Evolutionary conservation across 2,797 vertebrate species (phyloP), one percentile per base, ranked within the genome.

Genomic region (Taeniopygia guttata): DNA sequence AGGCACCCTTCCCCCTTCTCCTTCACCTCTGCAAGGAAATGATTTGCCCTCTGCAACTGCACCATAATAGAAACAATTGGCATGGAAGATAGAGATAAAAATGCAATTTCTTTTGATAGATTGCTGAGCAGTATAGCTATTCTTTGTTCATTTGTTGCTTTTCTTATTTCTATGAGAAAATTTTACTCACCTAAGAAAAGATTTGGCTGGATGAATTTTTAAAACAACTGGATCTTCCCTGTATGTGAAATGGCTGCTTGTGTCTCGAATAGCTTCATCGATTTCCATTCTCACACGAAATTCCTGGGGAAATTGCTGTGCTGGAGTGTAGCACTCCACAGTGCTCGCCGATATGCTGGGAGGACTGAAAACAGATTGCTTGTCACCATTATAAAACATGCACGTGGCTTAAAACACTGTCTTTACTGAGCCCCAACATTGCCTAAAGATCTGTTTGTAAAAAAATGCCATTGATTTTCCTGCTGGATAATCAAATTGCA

Each of bases 171-270:
- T 38, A 2, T 22, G 32, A 46, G 29, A 87, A 96, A 84, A 23
- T 91, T 91, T 52, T 81, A 97, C 98, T 97, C 92, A 98, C 99
- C 99, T 99, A 95, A 99, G 98, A 59, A 99, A 99, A 95, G 99
- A 99, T 96, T 99, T 99, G 9, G 98, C 98, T 2, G 99, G 99
- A 93, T 99, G 97, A 96, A 99, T 98, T 96, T 98, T 98, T 95
- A 97, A 97, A 97, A 99, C 98, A 96, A 98, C 91, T 1, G 99
- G 99, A 94, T 99, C 98, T 84, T 99, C 98, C 88, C 98, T 98
- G 97, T 99, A 99, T 73, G 96, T 98, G 98, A 99, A 99, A 68
- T 51, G 88, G 54, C 69, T 36, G 3, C 98, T 97, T 4, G 98
- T 97, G 4, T 95, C 92, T 73, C 96, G 97, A 79, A 97, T 83